A percentile compares a stretch with the other conserved stretches of the same genome.
phyloP scores from a whole-genome alignment of 1,140 invertebrate genomes.

The Lethrus apterus region DNA sequence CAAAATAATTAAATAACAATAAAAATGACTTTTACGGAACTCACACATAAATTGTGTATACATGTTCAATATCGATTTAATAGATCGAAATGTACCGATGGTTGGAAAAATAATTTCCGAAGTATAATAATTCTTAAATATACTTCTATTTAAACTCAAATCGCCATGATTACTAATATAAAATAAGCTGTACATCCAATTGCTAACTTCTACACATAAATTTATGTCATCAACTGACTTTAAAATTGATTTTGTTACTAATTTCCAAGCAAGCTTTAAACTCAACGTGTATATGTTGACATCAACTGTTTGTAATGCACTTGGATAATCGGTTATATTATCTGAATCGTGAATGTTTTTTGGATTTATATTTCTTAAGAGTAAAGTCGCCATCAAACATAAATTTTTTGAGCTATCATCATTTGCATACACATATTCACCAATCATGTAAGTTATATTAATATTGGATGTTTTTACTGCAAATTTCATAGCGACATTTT shows the following conservation, averaged over 20 bases:
- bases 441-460: slow-evolving; percentile 15
- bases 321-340: no score
- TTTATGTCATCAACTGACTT: slow-evolving; percentile 15
- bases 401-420: slow-evolving; percentile 10
- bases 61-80: neutral
- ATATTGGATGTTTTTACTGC: slow-evolving; percentile 17
- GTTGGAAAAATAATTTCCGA: neutral
- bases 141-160: neutral
- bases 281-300: slow-evolving; percentile 6
- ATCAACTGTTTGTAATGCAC: no score
- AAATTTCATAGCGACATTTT: slow-evolving; percentile 15
- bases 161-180: slow-evolving; percentile 15
- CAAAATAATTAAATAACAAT: no score
- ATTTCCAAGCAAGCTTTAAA: slow-evolving; percentile 19
- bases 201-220: slow-evolving; percentile 22
- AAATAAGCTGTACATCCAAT: slow-evolving; percentile 17
- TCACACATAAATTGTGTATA: slow-evolving; percentile 3
- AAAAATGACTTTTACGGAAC: no score
- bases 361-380: slow-evolving; percentile 16
- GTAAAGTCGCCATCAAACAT: slow-evolving; percentile 16
- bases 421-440: slow-evolving; percentile 9
- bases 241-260: slow-evolving; percentile 23
- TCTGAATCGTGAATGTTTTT: no score
- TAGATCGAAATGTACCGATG: neutral
- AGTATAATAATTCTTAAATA: neutral